phyloP scores from a whole-genome alignment of 2,797 vertebrate genomes.

The Neostethus bicornis region DNA sequence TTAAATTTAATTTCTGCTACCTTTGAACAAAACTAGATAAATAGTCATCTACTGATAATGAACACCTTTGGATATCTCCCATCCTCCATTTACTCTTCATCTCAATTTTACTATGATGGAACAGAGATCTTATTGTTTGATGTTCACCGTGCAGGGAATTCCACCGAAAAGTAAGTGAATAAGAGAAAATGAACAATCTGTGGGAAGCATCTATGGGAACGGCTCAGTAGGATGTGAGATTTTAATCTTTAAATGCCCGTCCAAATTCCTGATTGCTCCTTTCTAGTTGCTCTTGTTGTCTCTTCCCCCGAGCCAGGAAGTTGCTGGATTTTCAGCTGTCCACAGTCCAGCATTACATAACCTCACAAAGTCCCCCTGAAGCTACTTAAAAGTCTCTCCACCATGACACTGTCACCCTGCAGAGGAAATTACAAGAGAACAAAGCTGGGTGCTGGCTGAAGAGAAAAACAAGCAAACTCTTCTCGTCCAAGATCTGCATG shows the following conservation, averaged over 20 bases:
- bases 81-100: too few relatives aligned
- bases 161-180: background rate
- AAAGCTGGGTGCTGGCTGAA: constrained; percentile 31
- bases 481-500: constrained; percentile 20
- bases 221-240: constrained; percentile 1
- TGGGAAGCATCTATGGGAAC: background rate
- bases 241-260: background rate
- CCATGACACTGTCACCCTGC: constrained; percentile 45
- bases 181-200: background rate
- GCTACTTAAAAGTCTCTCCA: constrained; percentile 57
- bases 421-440: constrained; percentile 52
- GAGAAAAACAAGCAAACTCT: constrained; percentile 19
- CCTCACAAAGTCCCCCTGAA: constrained; percentile 40
- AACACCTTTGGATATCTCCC: too few relatives aligned
- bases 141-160: background rate
- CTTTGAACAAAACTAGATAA: constrained; percentile 36
- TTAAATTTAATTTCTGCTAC: constrained; percentile 38
- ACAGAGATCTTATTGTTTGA: background rate
- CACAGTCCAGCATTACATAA: constrained; percentile 69
- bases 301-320: constrained; percentile 49
- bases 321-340: constrained; percentile 66
- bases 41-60: too few relatives aligned
- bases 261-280: constrained; percentile 19
- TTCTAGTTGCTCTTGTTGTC: constrained; percentile 32
- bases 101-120: constrained; percentile 31